A percentile compares a stretch with the other conserved stretches of the same genome.
phyloP scores from a whole-genome alignment of 2,797 vertebrate genomes.

The Pyrocephalus nanus region DNA sequence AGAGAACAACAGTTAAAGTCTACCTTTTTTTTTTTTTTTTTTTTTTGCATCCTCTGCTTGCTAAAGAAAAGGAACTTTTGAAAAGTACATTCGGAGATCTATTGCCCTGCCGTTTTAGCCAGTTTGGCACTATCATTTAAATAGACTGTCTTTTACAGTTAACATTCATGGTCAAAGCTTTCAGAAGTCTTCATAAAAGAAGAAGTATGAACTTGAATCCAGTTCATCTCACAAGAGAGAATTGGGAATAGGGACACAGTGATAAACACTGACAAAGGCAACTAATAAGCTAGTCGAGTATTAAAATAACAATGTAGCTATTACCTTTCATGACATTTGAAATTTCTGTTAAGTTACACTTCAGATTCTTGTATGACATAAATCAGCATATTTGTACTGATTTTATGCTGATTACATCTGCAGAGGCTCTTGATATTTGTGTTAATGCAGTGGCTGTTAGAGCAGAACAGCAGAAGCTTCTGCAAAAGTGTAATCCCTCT shows the following conservation, averaged over 20 bases:
- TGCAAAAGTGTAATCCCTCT: neutral
- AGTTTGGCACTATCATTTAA: neutral
- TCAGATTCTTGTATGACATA: neutral
- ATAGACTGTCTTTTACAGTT: neutral
- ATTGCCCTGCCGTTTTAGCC: neutral
- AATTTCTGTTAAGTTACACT: neutral
- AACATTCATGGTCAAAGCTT: neutral
- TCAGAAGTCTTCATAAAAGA: neutral
- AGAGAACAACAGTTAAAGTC: neutral
- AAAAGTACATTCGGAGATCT: neutral
- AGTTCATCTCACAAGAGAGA: neutral
- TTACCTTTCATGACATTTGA: neutral
- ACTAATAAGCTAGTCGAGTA: neutral
- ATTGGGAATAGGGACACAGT: neutral
- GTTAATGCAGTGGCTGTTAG: neutral
- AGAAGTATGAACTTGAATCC: neutral
- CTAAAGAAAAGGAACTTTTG: neutral
- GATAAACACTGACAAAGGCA: neutral
- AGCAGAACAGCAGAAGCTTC: neutral
- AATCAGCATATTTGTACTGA: neutral
- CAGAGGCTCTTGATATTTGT: neutral
- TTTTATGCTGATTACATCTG: neutral
- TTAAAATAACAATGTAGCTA: neutral
- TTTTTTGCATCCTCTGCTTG: neutral
- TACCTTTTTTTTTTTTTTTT: neutral